phyloP scores from a whole-genome alignment of 53 echinoderm and acorn worm genomes.

The Arbacia lixula region DNA sequence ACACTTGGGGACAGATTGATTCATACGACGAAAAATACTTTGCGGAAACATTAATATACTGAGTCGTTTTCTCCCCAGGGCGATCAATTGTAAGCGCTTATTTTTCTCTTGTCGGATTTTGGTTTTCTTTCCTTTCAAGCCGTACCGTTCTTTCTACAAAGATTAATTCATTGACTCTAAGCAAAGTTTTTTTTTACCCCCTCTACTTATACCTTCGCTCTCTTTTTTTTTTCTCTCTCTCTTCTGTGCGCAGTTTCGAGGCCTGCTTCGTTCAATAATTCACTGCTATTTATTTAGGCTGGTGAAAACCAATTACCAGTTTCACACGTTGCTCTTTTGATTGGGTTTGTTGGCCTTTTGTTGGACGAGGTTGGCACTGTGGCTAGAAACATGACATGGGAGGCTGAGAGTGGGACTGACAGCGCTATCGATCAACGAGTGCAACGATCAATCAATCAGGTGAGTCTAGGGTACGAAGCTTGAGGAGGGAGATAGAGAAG shows the following conservation, averaged over 20 bases:
- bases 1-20: conserved; percentile 19
- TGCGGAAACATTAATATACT: conserved; percentile 57
- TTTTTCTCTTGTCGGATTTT: conserved; percentile 3
- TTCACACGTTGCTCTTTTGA: conserved; percentile 73
- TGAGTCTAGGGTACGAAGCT: not conserved
- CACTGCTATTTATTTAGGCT: conserved; percentile 87
- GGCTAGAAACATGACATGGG: conserved; percentile 42
- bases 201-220: no score
- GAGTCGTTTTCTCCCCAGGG: conserved; percentile 10
- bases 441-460: conserved; percentile 28
- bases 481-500: not conserved
- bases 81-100: not conserved
- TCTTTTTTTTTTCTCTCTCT: no score
- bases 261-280: conserved; percentile 48
- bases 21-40: conserved; percentile 52
- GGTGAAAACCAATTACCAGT: conserved; percentile 86
- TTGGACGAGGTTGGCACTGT: conserved; percentile 54
- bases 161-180: conserved; percentile 51
- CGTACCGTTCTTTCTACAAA: conserved; percentile 8
- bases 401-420: conserved; percentile 59
- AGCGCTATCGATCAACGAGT: conserved; percentile 66
- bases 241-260: conserved; percentile 24
- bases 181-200: no score
- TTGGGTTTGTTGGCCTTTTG: conserved; percentile 44
- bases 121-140: conserved; percentile 4